Base-by-base conservation (phyloP, 2,888 invertebrate species). In the Pammene aurita region DNA sequence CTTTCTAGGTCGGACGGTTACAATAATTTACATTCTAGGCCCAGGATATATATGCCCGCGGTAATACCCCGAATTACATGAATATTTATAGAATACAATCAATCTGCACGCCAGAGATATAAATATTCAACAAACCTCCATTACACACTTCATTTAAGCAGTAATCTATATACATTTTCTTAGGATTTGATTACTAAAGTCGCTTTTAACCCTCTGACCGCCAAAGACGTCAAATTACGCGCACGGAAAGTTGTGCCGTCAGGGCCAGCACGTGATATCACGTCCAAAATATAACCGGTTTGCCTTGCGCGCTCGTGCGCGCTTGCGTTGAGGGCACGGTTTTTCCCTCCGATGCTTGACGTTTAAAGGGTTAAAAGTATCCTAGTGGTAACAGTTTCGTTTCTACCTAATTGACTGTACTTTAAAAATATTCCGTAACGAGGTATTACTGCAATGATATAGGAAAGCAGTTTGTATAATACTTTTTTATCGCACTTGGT, bases 1-100 rank as follows among this genome's bases (percentile, higher is more conserved):
- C 89, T 84, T 86, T 84, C 87, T 86, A 89, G 90, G 89, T 89
- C 91, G 92, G 92, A 92, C 92, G 92, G 92, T 86, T 84, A 82
- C 84, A 84, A 85, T 87, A 88, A 90, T 89, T 88, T 90, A 91
- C 88, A 90, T 78, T 78, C 88, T 92, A 92, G 90, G 90, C 92
- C 91, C 90, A 90, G 90, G n/a, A n/a, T n/a, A 88, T 86, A 81
- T 75, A 80, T 66, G 69, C 48, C 54, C 60, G 54, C 68, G 55
- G 60, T 65, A 69, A 69, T 63, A 46, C 63, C 57, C 16, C 44
- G 44, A 26, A 35, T 44, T 42, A 14, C 41, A 46, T 67, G 16
- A 62, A 52, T 48, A 60, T 60, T 60, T 44, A 58, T 42, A 2
- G 10, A 42, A 26, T n/a, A 5, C n/a, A 11, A 58, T 58, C 44